phyloP scores from a whole-genome alignment of 2,888 invertebrate species.

The Heteromyza rotundicornis region DNA sequence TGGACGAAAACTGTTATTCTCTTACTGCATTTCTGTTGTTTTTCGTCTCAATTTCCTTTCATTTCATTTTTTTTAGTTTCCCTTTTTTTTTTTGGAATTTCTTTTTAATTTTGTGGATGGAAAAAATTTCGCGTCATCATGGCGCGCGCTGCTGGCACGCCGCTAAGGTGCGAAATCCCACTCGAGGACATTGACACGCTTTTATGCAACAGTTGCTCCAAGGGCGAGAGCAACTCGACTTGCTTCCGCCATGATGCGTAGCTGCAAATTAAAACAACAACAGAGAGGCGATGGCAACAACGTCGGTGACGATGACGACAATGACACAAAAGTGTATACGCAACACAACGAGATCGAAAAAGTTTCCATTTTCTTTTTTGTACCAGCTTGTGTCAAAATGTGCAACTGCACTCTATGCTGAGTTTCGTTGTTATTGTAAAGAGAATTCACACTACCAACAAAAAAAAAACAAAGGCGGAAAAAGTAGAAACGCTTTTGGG shows the following conservation, averaged over 20 bases:
- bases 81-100: neutral
- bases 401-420: slow-evolving; percentile 4
- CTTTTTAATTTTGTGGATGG: no score
- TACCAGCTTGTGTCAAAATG: slow-evolving; percentile 17
- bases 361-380: no score
- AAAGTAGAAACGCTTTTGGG: neutral
- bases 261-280: slow-evolving; percentile 10
- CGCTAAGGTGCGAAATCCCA: slow-evolving; percentile 28
- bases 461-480: neutral
- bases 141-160: slow-evolving; percentile 3
- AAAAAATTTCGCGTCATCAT: no score
- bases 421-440: no score
- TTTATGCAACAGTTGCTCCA: slow-evolving; percentile 8
- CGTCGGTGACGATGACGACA: neutral
- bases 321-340: neutral
- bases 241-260: neutral
- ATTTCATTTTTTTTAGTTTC: no score
- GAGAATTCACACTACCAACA: no score
- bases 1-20: slow-evolving; percentile 6
- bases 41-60: slow-evolving; percentile 4
- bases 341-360: slow-evolving; percentile 10
- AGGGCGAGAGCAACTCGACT: neutral
- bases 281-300: neutral
- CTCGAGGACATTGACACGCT: slow-evolving; percentile 29
- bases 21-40: slow-evolving; percentile 16